Percentiles rank a stretch among this genome's conserved stretches.
These are phyloP conservation scores for Phalloptychus januarius DNA, from an alignment of 2,797 vertebrate species.

Conservation along the genomic window DNA sequence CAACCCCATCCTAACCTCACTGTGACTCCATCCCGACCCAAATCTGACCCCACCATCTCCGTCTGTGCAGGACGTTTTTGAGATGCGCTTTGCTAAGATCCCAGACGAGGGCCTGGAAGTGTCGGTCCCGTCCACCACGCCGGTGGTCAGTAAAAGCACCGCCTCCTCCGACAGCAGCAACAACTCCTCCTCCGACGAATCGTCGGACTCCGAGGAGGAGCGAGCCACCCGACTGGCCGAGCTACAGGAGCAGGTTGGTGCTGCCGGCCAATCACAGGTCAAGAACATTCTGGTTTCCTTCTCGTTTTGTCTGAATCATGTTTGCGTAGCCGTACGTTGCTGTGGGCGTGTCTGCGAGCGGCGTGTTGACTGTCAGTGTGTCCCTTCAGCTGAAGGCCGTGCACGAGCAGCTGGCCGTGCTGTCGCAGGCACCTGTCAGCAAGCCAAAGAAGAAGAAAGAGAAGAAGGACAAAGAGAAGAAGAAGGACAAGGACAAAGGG, in stretches of 20 bases:
- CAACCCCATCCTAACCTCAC: no score
- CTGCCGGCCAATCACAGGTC: slow-evolving; percentile 74
- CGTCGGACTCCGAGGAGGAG: slow-evolving; percentile 96
- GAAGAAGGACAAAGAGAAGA: slow-evolving; percentile 95
- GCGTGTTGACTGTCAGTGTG: slow-evolving; percentile 56
- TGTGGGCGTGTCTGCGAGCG: neutral
- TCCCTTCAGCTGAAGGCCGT: slow-evolving; percentile 92
- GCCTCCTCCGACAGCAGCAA: slow-evolving; percentile 95
- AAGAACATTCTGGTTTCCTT: slow-evolving; percentile 69
- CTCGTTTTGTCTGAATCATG: slow-evolving; percentile 38
- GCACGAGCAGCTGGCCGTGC: slow-evolving; percentile 95
- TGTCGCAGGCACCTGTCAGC: slow-evolving; percentile 97
- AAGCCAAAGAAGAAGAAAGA: slow-evolving; percentile 99
- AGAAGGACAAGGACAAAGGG: slow-evolving; percentile 86
- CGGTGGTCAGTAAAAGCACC: slow-evolving; percentile 90
- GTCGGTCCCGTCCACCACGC: slow-evolving; percentile 81
- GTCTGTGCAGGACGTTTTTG: slow-evolving; percentile 89
- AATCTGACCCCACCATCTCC: neutral
- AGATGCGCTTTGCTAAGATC: slow-evolving; percentile 98
- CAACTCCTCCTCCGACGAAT: slow-evolving; percentile 93
- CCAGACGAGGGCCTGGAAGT: slow-evolving; percentile 91
- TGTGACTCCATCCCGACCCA: fast-evolving
- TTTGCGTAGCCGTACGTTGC: slow-evolving; percentile 22
- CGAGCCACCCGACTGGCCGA: slow-evolving; percentile 93
- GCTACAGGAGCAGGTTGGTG: slow-evolving; percentile 96